A percentile compares a stretch with the other conserved stretches of the same genome.
Conservation (phyloP, 2,113 vertebrate genomes). For the Deroptyus accipitrinus region DNA sequence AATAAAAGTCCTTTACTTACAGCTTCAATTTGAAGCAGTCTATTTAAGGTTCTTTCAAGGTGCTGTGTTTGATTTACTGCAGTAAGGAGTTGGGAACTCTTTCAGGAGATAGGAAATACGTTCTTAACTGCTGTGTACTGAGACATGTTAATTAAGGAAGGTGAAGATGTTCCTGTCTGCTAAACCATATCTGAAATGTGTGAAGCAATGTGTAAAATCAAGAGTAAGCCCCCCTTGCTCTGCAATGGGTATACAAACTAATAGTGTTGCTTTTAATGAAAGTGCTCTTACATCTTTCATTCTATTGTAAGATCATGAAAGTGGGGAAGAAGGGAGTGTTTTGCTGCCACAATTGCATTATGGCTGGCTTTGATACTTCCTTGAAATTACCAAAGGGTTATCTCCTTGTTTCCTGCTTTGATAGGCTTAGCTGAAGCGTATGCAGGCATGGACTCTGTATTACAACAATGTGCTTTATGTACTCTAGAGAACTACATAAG, state of each 20-base stretch:
- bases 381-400: not conserved
- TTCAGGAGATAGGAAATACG: not conserved
- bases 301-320: not conserved
- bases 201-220: not conserved
- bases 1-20: not conserved
- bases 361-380: not conserved
- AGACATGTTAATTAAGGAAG: not conserved
- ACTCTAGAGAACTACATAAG: not conserved
- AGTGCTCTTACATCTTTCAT: not conserved
- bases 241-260: not conserved
- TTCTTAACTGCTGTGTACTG: not conserved
- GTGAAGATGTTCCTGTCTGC: not conserved
- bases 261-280: not conserved
- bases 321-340: not conserved
- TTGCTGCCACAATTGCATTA: not conserved
- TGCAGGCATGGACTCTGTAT: not conserved
- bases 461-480: not conserved
- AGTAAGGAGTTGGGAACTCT: not conserved
- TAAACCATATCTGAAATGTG: not conserved
- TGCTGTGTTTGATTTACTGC: not conserved
- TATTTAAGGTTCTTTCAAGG: not conserved
- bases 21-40: not conserved
- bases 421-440: not conserved
- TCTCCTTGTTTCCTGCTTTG: not conserved
- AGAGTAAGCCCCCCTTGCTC: not conserved